A percentile compares a stretch with the other conserved stretches of the same genome.
Conservation (phyloP, 1,140 invertebrate genomes). For the Drosophila kikkawai region DNA sequence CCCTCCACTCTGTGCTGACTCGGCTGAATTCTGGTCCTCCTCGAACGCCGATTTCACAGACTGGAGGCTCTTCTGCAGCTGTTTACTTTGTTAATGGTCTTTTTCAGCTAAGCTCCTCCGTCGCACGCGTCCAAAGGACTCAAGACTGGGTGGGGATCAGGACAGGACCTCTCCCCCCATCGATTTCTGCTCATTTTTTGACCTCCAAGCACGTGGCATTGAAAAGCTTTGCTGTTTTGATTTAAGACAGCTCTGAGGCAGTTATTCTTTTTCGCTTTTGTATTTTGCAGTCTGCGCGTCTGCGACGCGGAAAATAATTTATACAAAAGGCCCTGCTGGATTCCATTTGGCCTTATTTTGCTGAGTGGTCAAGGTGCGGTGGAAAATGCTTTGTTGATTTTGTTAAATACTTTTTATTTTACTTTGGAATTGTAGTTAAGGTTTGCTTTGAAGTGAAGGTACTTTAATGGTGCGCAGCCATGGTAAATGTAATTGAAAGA, state of each 20-base stretch:
- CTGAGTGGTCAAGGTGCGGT: constrained; percentile 47
- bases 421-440: constrained; percentile 14
- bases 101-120: constrained; percentile 76
- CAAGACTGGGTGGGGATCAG: not conserved
- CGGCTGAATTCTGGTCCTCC: constrained; percentile 49
- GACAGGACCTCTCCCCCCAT: constrained; percentile 33
- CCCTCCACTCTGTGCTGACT: constrained; percentile 50
- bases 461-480: not conserved
- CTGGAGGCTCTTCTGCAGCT: constrained; percentile 66
- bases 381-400: constrained; percentile 54
- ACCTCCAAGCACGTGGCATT: constrained; percentile 68
- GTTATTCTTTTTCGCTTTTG: constrained; percentile 40
- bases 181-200: constrained; percentile 74
- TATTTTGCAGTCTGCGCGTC: constrained; percentile 35
- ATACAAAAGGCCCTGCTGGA: constrained; percentile 67
- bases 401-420: constrained; percentile 73
- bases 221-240: constrained; percentile 68
- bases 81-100: constrained; percentile 83
- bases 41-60: constrained; percentile 41
- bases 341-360: constrained; percentile 70
- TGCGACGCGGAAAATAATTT: constrained; percentile 74
- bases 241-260: constrained; percentile 54
- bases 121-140: constrained; percentile 45
- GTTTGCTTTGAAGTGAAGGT: constrained; percentile 25
- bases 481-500: constrained; percentile 21